These are phyloP conservation scores for Pentalonia nigronervosa DNA, from an alignment of 1,140 invertebrate species.

Conservation along the genomic window DNA sequence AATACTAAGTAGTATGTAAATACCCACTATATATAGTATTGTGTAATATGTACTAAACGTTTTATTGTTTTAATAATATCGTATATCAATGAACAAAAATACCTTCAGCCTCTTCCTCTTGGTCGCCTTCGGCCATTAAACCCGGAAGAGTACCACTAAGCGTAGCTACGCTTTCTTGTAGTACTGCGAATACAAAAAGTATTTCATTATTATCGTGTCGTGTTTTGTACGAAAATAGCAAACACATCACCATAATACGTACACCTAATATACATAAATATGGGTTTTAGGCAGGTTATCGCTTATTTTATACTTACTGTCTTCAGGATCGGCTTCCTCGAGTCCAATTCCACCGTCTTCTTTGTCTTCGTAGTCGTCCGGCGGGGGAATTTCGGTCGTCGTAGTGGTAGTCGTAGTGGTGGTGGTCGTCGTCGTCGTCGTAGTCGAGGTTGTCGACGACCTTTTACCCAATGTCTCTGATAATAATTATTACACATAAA, in stretches of 20 bases:
- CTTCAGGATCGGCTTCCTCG: constrained; percentile 42
- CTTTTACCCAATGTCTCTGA: background rate
- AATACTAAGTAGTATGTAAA: background rate
- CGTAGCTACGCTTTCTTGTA: constrained; percentile 60
- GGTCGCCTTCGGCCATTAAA: constrained; percentile 59
- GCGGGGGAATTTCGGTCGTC: background rate
- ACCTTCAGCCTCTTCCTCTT: constrained; percentile 61
- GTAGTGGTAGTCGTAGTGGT: constrained; percentile 22
- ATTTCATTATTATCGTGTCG: background rate
- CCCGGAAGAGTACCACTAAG: constrained; percentile 58
- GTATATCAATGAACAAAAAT: constrained; percentile 25
- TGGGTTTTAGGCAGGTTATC: no score
- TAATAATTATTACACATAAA: background rate
- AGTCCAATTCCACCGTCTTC: constrained; percentile 10
- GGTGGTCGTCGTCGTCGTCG: background rate
- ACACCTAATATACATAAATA: no score
- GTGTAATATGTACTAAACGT: background rate
- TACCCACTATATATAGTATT: background rate
- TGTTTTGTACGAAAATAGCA: background rate
- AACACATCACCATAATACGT: background rate
- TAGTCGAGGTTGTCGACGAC: background rate
- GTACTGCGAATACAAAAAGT: constrained; percentile 57
- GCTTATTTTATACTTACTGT: constrained; percentile 20
- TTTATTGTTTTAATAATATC: background rate
- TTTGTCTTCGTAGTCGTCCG: constrained; percentile 37